Conservation (phyloP, 2,888 invertebrate genomes). For the Drosophila algonquin region DNA sequence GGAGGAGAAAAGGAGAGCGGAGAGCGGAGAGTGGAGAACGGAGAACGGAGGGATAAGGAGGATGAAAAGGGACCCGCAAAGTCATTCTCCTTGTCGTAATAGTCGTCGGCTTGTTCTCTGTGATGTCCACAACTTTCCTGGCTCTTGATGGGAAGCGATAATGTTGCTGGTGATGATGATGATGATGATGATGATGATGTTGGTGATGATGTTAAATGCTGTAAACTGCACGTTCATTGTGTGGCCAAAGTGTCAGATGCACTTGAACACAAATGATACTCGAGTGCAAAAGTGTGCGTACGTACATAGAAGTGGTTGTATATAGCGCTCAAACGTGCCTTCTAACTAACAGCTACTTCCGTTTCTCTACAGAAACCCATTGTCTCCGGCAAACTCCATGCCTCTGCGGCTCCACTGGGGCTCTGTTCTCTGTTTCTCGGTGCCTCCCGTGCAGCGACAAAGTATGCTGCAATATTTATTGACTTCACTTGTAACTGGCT, state of each 20-base stretch:
- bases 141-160: conserved; percentile 10
- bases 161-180: conserved; percentile 22
- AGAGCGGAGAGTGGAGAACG: not conserved
- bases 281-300: conserved; percentile 18
- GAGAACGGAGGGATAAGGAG: conserved; percentile 1
- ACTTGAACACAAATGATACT: conserved; percentile 16
- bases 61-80: conserved; percentile 25
- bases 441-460: conserved; percentile 46
- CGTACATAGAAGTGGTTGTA: not conserved
- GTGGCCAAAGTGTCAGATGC: conserved; percentile 63
- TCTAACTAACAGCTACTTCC: conserved; percentile 63
- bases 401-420: conserved; percentile 3
- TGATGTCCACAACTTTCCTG: conserved; percentile 43
- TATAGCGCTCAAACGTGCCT: conserved; percentile 59
- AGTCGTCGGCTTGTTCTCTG: conserved; percentile 19
- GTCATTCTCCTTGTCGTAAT: conserved; percentile 37
- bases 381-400: conserved; percentile 15
- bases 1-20: not conserved
- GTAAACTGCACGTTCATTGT: conserved; percentile 67
- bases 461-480: conserved; percentile 66
- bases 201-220: conserved; percentile 46
- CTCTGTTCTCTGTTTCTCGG: conserved; percentile 17
- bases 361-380: conserved; percentile 30
- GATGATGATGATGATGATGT: conserved; percentile 35
- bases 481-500: conserved; percentile 43